These are phyloP conservation scores for Acleris holmiana DNA, from an alignment of 2,888 invertebrate genomes.

Conservation along the genomic window DNA sequence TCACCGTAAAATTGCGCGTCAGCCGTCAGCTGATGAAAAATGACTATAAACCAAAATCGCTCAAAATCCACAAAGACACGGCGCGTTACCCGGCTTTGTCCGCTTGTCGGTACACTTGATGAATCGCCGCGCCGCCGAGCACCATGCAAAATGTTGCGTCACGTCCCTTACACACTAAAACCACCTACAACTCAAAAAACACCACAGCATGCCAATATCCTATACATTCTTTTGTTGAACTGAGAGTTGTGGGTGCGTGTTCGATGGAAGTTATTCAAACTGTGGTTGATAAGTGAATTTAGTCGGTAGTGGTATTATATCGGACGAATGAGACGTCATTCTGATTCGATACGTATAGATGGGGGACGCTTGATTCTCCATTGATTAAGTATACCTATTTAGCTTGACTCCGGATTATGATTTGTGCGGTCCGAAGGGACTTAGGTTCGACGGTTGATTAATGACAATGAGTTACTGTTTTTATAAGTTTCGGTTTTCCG, in stretches of 20 bases:
- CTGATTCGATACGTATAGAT: slow-evolving; percentile 76
- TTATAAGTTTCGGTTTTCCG: slow-evolving; percentile 17
- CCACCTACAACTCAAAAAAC: slow-evolving; percentile 39
- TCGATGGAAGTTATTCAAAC: slow-evolving; percentile 34
- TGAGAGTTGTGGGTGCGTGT: slow-evolving; percentile 26
- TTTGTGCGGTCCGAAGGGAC: slow-evolving; percentile 24
- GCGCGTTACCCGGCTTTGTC: slow-evolving; percentile 81
- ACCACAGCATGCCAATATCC: slow-evolving; percentile 50
- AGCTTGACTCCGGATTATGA: slow-evolving; percentile 49
- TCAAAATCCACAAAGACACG: slow-evolving; percentile 82
- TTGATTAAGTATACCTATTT: slow-evolving; percentile 79
- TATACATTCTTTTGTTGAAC: slow-evolving; percentile 38
- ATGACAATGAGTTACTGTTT: slow-evolving; percentile 32
- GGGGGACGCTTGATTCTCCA: slow-evolving; percentile 70
- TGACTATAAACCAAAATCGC: slow-evolving; percentile 78
- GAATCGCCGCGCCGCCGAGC: slow-evolving; percentile 67
- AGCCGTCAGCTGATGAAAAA: slow-evolving; percentile 66
- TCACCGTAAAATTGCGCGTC: slow-evolving; percentile 69
- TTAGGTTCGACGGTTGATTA: slow-evolving; percentile 25
- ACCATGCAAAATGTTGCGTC: slow-evolving; percentile 81
- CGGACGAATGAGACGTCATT: slow-evolving; percentile 81
- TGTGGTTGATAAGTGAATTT: slow-evolving; percentile 51
- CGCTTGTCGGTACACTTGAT: slow-evolving; percentile 73
- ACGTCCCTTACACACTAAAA: slow-evolving; percentile 57
- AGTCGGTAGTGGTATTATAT: slow-evolving; percentile 69